Evolutionary conservation across 2,888 invertebrate genomes (phyloP).

Genomic region (Leptura quadrifasciata): DNA sequence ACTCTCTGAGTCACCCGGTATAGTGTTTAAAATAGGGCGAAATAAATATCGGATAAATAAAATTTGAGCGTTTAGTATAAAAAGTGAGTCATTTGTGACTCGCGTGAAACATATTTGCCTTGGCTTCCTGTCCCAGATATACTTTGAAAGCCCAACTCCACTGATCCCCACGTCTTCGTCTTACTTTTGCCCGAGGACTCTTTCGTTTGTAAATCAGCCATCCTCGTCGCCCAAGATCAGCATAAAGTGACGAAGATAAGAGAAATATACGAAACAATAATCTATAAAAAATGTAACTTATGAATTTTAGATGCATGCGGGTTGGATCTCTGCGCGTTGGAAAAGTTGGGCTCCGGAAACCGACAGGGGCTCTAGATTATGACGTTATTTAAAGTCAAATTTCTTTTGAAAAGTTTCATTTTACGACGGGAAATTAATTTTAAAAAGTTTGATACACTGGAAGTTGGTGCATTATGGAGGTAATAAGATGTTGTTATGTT

Average conservation of each 20-base stretch:
- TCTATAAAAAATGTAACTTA: neutral
- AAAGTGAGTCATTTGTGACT: no score
- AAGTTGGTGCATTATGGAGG: neutral
- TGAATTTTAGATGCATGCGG: neutral
- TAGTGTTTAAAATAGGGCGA: no score
- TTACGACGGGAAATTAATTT: constrained; percentile 7
- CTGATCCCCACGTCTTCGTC: neutral
- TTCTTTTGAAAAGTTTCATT: neutral
- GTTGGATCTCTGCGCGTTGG: neutral
- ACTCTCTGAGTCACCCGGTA: no score
- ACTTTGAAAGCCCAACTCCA: neutral
- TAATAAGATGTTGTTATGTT: neutral
- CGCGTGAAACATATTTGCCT: no score
- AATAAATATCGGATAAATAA: no score
- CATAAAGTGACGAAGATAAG: neutral
- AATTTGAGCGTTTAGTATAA: no score
- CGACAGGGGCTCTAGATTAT: neutral
- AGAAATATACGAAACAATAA: constrained; percentile 3
- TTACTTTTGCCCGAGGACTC: neutral
- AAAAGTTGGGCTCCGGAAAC: neutral
- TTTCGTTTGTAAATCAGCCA: constrained; percentile 2
- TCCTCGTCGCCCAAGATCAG: neutral
- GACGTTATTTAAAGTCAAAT: neutral
- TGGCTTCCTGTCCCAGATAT: no score
- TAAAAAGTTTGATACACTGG: constrained; percentile 4